A percentile compares a stretch with the other conserved stretches of the same genome.
These are phyloP conservation scores for Pelodiscus sinensis DNA, from an alignment of 2,113 vertebrate species.

Conservation along the genomic window DNA sequence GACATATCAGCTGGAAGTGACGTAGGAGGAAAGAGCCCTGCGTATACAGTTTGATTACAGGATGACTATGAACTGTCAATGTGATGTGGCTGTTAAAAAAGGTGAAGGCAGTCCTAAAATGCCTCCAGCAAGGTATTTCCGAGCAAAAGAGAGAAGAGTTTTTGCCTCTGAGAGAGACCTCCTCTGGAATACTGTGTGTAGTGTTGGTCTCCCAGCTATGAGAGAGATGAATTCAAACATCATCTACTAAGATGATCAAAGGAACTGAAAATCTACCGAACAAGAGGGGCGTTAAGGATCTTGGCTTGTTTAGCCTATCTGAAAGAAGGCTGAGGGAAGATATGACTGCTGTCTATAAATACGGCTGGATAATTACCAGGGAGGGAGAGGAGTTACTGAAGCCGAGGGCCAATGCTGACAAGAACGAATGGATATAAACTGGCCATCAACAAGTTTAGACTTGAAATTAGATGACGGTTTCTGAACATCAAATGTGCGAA, in stretches of 20 bases:
- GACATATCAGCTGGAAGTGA: no score
- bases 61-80: no score
- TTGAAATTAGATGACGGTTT: neutral
- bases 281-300: neutral
- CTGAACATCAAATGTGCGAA: neutral
- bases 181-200: neutral
- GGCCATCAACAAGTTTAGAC: neutral
- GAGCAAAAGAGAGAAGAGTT: no score
- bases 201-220: neutral
- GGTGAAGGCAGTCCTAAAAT: no score
- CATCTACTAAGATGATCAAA: no score
- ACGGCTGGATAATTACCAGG: neutral
- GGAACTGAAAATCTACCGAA: neutral
- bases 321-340: neutral
- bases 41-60: no score
- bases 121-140: no score
- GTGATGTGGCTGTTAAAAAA: no score
- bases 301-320: neutral
- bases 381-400: neutral
- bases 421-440: neutral
- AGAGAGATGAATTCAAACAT: neutral
- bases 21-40: no score
- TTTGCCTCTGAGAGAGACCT: no score
- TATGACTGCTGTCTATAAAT: neutral
- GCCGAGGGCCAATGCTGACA: neutral